Evolutionary conservation across 2,888 invertebrate species (phyloP), one percentile per base, ranked within the genome.

Genomic region (Belgica antarctica): DNA sequence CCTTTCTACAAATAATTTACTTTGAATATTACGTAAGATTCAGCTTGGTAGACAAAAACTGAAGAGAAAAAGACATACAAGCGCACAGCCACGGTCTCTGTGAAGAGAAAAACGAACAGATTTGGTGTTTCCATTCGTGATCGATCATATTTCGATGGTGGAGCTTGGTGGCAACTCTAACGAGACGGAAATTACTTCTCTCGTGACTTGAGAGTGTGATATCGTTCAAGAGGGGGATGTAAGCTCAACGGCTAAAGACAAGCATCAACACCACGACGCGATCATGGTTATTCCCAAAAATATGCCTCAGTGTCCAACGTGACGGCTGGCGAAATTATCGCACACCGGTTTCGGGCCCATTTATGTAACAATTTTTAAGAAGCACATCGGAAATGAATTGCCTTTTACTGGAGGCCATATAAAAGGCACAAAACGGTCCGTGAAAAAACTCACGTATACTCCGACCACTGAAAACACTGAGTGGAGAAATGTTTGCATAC

Each of bases 1-100:
- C 68, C 68, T 68, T 68, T 68, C 68, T 68, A 57, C 68, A 52
- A 68, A 68, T 57, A 68, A 34, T 65, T 68, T 57, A 34, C 68
- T 68, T 68, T 68, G 31, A 57, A 57, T 68, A 57, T 68, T 68
- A 68, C 34, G 24, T 68, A 68, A 68, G 34, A 12, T 46, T 27
- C 25, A 19, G 41, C 52, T 66, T 66, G 47, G 65, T 66, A 46
- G 47, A 66, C 65, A 46, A 65, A 65, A 62, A 25, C 41, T 52
- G 19, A 19, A 7, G 17, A 5, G 24, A 34, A 24, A 31, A 62
- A 52, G n/a, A n/a, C n/a, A n/a, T 27, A 68, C 68, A 52, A 68
- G 68, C 68, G 31, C 52, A 68, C 10, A 15, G 24, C 25, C n/a
- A n/a, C 4, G 12, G 34, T 34, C 34, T n/a, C 41, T 41, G 10